Evolutionary conservation across 92 coral and sea anemone species (phyloP), one percentile per base, ranked within the genome.

Genomic region (Desmophyllum pertusum): DNA sequence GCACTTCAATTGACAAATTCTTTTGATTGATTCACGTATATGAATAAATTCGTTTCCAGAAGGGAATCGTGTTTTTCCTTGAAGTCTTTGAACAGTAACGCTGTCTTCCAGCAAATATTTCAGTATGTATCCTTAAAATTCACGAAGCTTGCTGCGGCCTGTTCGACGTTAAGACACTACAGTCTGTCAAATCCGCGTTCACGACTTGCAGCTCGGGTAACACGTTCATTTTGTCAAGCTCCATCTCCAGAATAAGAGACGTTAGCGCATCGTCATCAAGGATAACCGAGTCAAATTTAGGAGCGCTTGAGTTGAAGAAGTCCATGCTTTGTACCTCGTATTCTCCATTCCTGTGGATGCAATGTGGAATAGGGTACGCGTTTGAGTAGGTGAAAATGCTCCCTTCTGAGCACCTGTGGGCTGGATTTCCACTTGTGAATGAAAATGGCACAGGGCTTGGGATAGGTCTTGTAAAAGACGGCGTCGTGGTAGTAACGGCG

Each of bases 251-350:
- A 2, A 93, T 87, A 31, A 93, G 86, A 11, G 84, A 66, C 6
- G 96, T 87, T 41, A 93, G 65, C 30, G 87, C 81, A 68, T 93
- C 93, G 62, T 93, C 96, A 31, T 91, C 90, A 5, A 90, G 84
- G n/a, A 78, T 66, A 25, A 87, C 93, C 9, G 90, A 79, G 48
- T 87, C 93, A 51, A 85, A 73, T 75, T 79, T 62, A 8, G 61
- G 70, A 18, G 65, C 55, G 37, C 59, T 61, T 10, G 57, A 55
- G 57, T 30, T 39, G 53, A 71, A 25, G 17, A 81, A 53, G 59
- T 71, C 79, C 71, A 23, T 40, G 18, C 45, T 73, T 55, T 72
- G 78, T 76, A 23, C 71, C 11, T 35, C 71, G 33, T 18, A 18
- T 50, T 53, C 53, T 70, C 79, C 86, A 39, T 33, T 82, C 25